These are phyloP conservation scores for Eospalax fontanierii DNA, from an alignment of 2,797 vertebrate genomes.

Conservation along the genomic window DNA sequence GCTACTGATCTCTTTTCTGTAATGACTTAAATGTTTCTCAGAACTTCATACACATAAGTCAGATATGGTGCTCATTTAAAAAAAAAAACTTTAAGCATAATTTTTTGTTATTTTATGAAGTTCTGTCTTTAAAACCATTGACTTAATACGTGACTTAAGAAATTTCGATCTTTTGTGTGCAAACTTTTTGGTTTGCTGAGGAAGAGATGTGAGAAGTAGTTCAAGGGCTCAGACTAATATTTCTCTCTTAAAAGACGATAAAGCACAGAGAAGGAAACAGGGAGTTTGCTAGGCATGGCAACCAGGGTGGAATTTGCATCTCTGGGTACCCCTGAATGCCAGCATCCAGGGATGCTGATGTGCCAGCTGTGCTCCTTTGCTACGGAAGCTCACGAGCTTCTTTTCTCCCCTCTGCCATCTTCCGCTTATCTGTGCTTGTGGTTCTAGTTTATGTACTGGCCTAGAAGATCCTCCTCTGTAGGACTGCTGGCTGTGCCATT, in stretches of 20 bases:
- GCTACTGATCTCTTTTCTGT: neutral
- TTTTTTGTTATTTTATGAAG: neutral
- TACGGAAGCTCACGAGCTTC: neutral
- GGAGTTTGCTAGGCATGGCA: neutral
- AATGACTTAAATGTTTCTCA: neutral
- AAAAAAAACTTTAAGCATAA: neutral
- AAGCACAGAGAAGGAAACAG: neutral
- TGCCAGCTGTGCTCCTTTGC: neutral
- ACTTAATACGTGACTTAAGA: neutral
- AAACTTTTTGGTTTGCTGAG: neutral
- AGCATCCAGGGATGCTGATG: neutral
- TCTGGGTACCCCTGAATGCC: neutral
- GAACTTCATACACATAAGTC: neutral
- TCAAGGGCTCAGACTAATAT: neutral
- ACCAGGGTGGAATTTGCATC: neutral
- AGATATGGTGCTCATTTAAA: neutral
- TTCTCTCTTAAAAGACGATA: neutral
- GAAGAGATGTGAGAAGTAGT: neutral
- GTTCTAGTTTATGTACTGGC: neutral
- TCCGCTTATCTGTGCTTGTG: neutral
- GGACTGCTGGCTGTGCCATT: no score
- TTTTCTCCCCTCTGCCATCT: neutral
- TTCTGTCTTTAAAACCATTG: neutral
- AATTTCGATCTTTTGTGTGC: neutral
- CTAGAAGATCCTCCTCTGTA: neutral